Conservation (phyloP, 2,797 vertebrate genomes). For the Melanotaenia parkinsoni region DNA sequence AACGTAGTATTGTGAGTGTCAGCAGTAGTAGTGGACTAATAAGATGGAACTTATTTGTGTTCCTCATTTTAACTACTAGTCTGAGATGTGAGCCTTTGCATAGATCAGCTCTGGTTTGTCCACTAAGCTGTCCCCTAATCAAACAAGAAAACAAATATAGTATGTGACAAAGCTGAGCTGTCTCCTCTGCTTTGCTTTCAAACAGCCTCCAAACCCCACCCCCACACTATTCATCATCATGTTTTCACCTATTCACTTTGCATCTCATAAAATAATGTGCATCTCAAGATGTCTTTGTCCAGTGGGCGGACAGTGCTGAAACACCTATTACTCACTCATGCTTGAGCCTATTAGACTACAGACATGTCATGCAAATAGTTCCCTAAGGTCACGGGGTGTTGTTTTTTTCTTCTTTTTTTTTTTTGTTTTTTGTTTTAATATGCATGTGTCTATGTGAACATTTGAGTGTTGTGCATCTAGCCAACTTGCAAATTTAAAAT, state of each 20-base stretch:
- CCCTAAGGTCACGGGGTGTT: slow-evolving; percentile 45
- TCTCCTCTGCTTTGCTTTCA: slow-evolving; percentile 64
- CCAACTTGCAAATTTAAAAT: slow-evolving; percentile 46
- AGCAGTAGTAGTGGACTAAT: neutral
- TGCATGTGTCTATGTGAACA: slow-evolving; percentile 16
- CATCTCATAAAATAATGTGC: slow-evolving; percentile 66
- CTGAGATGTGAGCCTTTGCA: slow-evolving; percentile 53
- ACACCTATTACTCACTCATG: slow-evolving; percentile 77
- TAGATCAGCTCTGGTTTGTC: slow-evolving; percentile 55
- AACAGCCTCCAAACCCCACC: slow-evolving; percentile 36
- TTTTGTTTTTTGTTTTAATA: neutral
- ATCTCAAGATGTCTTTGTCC: slow-evolving; percentile 73
- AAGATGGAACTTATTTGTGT: slow-evolving; percentile 31
- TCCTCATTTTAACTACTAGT: slow-evolving; percentile 43
- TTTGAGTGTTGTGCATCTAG: slow-evolving; percentile 40
- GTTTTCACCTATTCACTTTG: slow-evolving; percentile 74
- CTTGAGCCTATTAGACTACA: slow-evolving; percentile 64
- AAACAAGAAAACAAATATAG: slow-evolving; percentile 62
- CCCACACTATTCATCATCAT: slow-evolving; percentile 58
- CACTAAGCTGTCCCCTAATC: slow-evolving; percentile 70
- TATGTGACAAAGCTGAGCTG: slow-evolving; percentile 71
- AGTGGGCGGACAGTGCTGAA: slow-evolving; percentile 70
- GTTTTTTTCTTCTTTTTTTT: neutral
- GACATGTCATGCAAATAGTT: slow-evolving; percentile 65
- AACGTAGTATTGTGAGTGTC: neutral